Conservation (phyloP, 1,140 invertebrate genomes). For the Heliconius eleuchia region DNA sequence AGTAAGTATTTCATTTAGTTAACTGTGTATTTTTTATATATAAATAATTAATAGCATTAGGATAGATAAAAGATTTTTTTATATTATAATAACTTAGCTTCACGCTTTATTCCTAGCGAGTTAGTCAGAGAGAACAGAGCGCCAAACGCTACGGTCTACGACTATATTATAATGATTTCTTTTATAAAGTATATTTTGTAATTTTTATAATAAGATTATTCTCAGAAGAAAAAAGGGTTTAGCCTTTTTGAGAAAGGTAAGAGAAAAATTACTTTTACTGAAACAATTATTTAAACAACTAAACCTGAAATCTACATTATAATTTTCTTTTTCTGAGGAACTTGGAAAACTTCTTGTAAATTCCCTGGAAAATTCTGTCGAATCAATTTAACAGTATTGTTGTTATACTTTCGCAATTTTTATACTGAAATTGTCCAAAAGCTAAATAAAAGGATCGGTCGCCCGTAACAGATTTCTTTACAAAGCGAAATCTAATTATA, state of each 20-base stretch:
- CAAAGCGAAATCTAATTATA: slow-evolving; percentile 41
- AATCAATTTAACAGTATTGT: slow-evolving; percentile 25
- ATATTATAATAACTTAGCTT: no score
- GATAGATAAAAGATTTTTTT: no score
- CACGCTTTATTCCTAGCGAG: no score
- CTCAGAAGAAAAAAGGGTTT: not conserved
- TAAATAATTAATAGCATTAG: no score
- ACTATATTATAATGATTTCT: not conserved
- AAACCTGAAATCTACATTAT: not conserved
- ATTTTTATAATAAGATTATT: not conserved
- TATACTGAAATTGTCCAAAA: slow-evolving; percentile 27
- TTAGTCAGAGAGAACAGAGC: no score
- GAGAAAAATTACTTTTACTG: not conserved
- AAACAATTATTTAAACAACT: not conserved
- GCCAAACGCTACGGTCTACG: no score
- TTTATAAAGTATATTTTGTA: not conserved
- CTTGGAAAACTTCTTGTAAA: not conserved
- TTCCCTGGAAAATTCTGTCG: not conserved
- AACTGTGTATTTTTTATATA: no score
- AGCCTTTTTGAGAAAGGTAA: not conserved
- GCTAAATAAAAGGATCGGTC: slow-evolving; percentile 20
- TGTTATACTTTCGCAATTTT: slow-evolving; percentile 27
- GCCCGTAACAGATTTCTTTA: slow-evolving; percentile 30
- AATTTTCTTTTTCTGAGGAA: not conserved
- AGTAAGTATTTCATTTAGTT: no score